These are phyloP conservation scores for Aleadryas rufinucha DNA, from an alignment of 2,113 vertebrate species.

Conservation along the genomic window DNA sequence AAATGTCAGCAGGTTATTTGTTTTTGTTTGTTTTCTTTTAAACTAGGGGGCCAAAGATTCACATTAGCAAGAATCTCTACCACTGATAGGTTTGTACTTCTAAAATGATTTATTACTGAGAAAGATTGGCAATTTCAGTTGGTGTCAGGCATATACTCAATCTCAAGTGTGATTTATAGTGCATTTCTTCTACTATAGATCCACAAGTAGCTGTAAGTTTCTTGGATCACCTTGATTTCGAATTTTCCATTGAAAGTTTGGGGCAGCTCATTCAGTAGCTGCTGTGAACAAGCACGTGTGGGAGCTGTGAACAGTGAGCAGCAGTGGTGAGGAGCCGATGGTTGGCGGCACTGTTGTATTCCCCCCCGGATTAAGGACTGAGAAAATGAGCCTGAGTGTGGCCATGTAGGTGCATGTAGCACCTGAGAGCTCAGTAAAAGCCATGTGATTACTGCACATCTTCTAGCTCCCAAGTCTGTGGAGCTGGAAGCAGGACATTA, in stretches of 20 bases:
- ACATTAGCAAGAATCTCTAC: background rate
- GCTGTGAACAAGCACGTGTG: rapidly evolving
- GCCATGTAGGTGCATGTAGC: too few species aligned
- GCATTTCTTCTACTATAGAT: background rate
- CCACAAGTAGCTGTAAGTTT: background rate
- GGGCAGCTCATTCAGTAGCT: background rate
- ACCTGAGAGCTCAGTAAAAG: background rate
- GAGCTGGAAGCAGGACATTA: background rate
- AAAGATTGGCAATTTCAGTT: background rate
- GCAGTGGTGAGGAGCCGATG: rapidly evolving
- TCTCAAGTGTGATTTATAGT: background rate
- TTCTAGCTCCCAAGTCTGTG: background rate
- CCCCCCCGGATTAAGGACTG: background rate
- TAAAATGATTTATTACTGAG: background rate
- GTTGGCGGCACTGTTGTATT: background rate
- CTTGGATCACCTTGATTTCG: background rate
- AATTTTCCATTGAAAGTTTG: background rate
- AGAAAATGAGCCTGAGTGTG: background rate
- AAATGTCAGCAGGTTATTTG: background rate
- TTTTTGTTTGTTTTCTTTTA: background rate
- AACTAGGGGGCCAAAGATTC: background rate
- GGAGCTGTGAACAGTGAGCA: background rate
- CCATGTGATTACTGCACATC: background rate
- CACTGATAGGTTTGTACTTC: background rate
- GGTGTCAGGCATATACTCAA: background rate